phyloP scores from a whole-genome alignment of 2,113 vertebrate species.

The Charadrius vociferus region DNA sequence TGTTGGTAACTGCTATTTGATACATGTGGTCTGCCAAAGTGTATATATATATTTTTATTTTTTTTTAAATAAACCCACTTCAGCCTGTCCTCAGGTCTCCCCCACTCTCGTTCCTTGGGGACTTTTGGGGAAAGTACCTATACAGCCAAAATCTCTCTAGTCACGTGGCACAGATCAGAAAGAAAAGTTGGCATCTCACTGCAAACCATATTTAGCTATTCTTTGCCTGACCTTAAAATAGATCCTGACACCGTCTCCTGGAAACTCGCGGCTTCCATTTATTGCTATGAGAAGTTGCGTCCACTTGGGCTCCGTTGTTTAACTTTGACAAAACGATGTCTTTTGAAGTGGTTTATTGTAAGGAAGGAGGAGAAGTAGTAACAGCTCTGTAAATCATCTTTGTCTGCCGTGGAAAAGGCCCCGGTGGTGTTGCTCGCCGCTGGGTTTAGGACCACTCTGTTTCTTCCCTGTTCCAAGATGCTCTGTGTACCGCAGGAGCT shows the following conservation, averaged over 20 bases:
- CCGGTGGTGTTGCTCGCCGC: accelerated
- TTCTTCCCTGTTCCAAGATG: not conserved
- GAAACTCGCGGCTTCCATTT: not conserved
- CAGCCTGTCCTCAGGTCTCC: not conserved
- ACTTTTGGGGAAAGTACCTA: not conserved
- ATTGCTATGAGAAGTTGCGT: not conserved
- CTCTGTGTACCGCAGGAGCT: not conserved
- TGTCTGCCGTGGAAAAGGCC: not conserved
- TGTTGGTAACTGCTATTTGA: not conserved
- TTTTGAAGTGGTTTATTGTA: not conserved
- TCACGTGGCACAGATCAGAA: not conserved
- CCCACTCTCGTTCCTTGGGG: not conserved
- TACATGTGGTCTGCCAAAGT: not conserved
- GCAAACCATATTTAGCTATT: constrained; percentile 54
- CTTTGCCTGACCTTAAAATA: constrained; percentile 45
- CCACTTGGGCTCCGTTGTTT: not conserved
- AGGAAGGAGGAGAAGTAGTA: not conserved
- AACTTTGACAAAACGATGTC: not conserved
- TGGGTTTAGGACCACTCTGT: not conserved
- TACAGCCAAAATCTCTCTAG: not conserved
- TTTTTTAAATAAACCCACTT: not conserved
- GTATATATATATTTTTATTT: not conserved
- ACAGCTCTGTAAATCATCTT: not conserved
- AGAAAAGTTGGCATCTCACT: not conserved
- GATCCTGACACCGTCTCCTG: constrained; percentile 18